Evolutionary conservation across 2,113 vertebrate genomes (phyloP).

Genomic region (Microtus montanus): DNA sequence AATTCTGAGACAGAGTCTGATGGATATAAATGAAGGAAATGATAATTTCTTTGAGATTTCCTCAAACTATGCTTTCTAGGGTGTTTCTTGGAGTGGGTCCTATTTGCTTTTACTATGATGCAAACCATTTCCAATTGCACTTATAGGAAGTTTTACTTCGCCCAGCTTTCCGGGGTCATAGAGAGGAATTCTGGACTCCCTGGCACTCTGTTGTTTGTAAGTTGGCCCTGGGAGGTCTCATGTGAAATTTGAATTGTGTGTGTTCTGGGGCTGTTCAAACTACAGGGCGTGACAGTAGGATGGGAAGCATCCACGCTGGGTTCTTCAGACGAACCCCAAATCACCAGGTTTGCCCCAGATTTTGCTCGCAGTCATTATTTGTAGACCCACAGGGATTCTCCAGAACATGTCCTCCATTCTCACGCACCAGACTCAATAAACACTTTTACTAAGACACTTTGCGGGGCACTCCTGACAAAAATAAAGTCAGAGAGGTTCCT

Average conservation of each 20-base stretch:
- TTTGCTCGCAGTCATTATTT: not conserved
- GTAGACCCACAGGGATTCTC: not conserved
- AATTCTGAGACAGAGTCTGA: not conserved
- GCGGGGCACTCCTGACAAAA: not conserved
- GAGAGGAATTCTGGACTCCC: not conserved
- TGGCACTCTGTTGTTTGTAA: not conserved
- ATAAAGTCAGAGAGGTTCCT: conserved; percentile 29
- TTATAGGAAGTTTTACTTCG: not conserved
- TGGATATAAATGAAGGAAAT: not conserved
- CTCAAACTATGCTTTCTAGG: not conserved
- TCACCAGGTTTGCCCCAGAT: not conserved
- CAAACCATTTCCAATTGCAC: not conserved
- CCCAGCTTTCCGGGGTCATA: not conserved
- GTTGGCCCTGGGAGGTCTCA: not conserved
- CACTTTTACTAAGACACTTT: not conserved
- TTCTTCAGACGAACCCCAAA: not conserved
- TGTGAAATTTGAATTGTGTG: not conserved
- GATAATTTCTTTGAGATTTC: not conserved
- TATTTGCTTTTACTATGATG: not conserved
- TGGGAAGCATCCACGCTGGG: not conserved
- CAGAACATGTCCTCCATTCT: not conserved
- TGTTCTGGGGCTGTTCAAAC: not conserved
- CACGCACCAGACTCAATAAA: not conserved
- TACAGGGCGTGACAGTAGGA: not conserved
- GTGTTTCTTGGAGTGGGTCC: not conserved